Evolutionary conservation across 2,797 vertebrate species (phyloP), one percentile per base, ranked within the genome.

Genomic region (Acrossocheilus fasciatus): DNA sequence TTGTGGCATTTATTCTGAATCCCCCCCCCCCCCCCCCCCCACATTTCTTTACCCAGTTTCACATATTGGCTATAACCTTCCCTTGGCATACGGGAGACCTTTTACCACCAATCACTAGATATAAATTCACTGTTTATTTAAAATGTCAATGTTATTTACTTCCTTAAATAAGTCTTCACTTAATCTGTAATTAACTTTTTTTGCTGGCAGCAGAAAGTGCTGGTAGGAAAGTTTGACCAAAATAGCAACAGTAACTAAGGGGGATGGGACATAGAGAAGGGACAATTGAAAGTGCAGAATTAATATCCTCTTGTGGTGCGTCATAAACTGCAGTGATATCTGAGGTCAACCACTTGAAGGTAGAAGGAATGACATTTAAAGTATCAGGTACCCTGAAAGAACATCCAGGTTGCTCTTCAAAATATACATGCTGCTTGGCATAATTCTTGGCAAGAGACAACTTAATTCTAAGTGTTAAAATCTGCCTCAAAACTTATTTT

Each of bases 71-170:
- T 81, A 4, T 66, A 68, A 64, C 30, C 41, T 47, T 81, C 10
- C 59, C 0, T 0, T 30, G 41, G 39, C 59, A 43, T 45, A 17
- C 59, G 6, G 23, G 17, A 45, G 9, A 30, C 39, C 41, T 81
- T 81, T 66, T 66, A 45, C 15, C 20, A 5, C 26, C 8, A 20
- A 81, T 47, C 59, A 30, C 41, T 47, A 80, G 57, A 62, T 18
- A 66, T 30, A 66, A 66, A 66, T 66, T 34, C n/a, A 64, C 26
- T 80, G 26, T 80, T 66, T 66, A 80, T 80, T 80, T 8, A 62
- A 80, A 66, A 80, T 45, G 59, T 45, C 77, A 66, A 34, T 47
- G 41, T 45, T 34, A 66, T 80, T 80, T 80, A 66, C 59, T 80
- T 80, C 41, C 41, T 66, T 4, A 23, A 66, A 41, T 66, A 47